Percentiles rank a stretch among this genome's conserved stretches.
Conservation (phyloP, 2,113 vertebrate genomes). For the Apteryx owenii region DNA sequence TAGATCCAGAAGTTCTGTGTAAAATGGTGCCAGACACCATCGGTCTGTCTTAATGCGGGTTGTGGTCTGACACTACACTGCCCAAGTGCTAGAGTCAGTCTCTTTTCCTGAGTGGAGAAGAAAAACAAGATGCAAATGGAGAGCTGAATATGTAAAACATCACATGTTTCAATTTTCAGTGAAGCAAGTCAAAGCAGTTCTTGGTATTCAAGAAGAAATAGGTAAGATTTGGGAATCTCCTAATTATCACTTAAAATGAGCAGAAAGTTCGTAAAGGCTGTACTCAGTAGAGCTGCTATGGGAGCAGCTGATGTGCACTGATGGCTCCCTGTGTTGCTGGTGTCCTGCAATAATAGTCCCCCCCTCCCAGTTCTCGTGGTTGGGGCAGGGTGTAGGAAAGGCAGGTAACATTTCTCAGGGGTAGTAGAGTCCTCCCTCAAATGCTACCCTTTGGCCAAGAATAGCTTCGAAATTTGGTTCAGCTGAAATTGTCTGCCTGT, state of each 20-base stretch:
- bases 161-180: not conserved
- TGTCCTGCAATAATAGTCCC: not conserved
- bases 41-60: not conserved
- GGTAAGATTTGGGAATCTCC: not conserved
- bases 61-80: not conserved
- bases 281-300: not conserved
- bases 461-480: not conserved
- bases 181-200: not conserved
- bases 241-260: not conserved
- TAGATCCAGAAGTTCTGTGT: not conserved
- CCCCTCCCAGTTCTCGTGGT: not conserved
- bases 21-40: not conserved
- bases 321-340: not conserved
- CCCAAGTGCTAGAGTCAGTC: not conserved
- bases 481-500: not conserved
- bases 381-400: not conserved
- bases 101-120: not conserved
- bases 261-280: not conserved
- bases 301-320: not conserved
- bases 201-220: not conserved
- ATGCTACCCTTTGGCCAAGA: not conserved
- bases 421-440: not conserved
- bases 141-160: not conserved
- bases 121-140: not conserved
- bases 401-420: not conserved